phyloP scores from a whole-genome alignment of 2,113 vertebrate genomes.

The Anhinga rufa region DNA sequence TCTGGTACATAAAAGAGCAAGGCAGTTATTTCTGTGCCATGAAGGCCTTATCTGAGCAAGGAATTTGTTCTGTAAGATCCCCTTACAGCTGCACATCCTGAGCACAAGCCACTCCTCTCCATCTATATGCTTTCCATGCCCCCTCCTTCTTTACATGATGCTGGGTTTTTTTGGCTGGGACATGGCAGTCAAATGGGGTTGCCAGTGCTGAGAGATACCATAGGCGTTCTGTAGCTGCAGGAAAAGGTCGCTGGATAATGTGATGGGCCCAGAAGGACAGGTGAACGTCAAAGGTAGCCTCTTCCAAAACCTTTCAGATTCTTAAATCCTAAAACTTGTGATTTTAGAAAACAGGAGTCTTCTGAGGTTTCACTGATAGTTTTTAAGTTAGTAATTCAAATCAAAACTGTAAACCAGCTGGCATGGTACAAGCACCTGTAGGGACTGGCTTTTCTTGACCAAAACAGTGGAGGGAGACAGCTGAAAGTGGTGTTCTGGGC shows the following conservation, averaged over 20 bases:
- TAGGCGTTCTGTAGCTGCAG: neutral
- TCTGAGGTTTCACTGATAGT: neutral
- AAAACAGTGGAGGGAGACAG: neutral
- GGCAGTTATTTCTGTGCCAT: neutral
- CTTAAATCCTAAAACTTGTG: neutral
- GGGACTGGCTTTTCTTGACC: neutral
- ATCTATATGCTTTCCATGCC: rapidly evolving
- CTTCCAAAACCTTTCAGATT: neutral
- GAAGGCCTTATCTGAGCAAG: neutral
- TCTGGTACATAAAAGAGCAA: neutral
- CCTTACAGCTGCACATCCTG: neutral
- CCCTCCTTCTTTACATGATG: rapidly evolving
- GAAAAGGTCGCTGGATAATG: neutral
- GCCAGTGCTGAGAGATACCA: neutral
- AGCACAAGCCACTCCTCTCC: neutral
- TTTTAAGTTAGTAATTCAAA: neutral
- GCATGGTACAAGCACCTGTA: neutral
- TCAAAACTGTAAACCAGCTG: neutral
- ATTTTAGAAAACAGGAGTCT: neutral
- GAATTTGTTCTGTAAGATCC: neutral
- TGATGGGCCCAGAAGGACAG: neutral
- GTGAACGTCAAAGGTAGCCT: neutral
- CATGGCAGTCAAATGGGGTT: neutral
- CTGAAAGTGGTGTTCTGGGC: neutral
- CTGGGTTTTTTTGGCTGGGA: neutral